phyloP scores from a whole-genome alignment of 2,888 invertebrate species.

The Leucophenga maculata region DNA sequence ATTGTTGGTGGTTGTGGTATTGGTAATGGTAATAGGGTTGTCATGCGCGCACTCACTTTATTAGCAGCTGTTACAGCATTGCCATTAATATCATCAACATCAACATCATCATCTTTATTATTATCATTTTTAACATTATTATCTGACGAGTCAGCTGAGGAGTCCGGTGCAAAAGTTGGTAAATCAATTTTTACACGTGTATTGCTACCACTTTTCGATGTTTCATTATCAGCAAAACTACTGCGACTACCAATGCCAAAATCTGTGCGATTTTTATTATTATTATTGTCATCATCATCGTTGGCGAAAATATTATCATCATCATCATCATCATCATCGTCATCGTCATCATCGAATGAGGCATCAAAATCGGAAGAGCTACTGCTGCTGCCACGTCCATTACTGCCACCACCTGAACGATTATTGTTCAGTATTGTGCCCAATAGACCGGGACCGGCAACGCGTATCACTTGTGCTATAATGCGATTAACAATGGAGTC shows the following conservation, averaged over 20 bases:
- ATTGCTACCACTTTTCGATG: constrained; percentile 53
- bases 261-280: constrained; percentile 20
- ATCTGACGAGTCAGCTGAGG: constrained; percentile 16
- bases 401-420: constrained; percentile 58
- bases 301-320: constrained; percentile 54
- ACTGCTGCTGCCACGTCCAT: constrained; percentile 52
- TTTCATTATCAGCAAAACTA: constrained; percentile 51
- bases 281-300: background rate
- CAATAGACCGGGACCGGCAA: constrained; percentile 81
- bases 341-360: constrained; percentile 73
- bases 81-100: background rate
- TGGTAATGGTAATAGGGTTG: constrained; percentile 40
- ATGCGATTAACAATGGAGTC: constrained; percentile 71
- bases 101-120: constrained; percentile 53
- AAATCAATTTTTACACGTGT: constrained; percentile 77
- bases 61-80: constrained; percentile 41
- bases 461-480: constrained; percentile 78
- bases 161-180: constrained; percentile 79
- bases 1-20: constrained; percentile 33
- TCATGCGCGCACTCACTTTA: constrained; percentile 61
- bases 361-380: constrained; percentile 72
- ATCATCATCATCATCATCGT: constrained; percentile 72
- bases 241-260: constrained; percentile 25
- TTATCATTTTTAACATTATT: constrained; percentile 77
- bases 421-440: constrained; percentile 65